Conservation (phyloP, 2,888 invertebrate genomes). For the Onchidella celtica region DNA sequence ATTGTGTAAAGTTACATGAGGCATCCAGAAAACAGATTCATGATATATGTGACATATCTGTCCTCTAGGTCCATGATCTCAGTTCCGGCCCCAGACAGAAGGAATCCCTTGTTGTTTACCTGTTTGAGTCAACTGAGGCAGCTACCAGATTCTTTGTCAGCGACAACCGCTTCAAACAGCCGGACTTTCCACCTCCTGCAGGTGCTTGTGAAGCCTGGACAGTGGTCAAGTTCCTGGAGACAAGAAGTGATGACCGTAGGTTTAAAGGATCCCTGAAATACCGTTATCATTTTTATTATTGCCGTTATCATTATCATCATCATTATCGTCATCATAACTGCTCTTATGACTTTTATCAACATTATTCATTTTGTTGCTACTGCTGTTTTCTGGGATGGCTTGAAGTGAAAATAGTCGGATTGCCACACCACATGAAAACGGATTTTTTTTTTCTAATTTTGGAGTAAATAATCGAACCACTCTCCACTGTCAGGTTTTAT, state of each 20-base stretch:
- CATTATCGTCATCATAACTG: not conserved
- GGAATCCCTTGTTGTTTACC: constrained; percentile 59
- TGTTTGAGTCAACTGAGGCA: constrained; percentile 56
- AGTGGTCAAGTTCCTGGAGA: constrained; percentile 47
- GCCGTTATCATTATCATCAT: constrained; percentile 19
- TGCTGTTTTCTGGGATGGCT: no score
- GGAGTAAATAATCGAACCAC: no score
- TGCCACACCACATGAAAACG: no score
- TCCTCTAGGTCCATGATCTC: constrained; percentile 48
- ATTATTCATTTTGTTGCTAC: no score
- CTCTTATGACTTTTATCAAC: not conserved
- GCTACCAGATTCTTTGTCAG: constrained; percentile 60
- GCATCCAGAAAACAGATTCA: no score
- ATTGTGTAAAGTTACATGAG: no score
- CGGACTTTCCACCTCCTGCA: constrained; percentile 60
- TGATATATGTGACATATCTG: no score
- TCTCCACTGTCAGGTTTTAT: no score
- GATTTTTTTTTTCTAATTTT: no score
- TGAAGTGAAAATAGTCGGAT: no score
- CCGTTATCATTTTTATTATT: not conserved
- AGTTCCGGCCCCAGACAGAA: constrained; percentile 48
- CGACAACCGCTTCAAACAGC: constrained; percentile 59
- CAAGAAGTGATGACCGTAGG: constrained; percentile 44
- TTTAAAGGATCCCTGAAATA: not conserved
- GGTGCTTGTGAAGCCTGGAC: constrained; percentile 57